Evolutionary conservation across 1,140 invertebrate species (phyloP), one percentile per base, ranked within the genome.

Genomic region (Zaprionus ornatus): DNA sequence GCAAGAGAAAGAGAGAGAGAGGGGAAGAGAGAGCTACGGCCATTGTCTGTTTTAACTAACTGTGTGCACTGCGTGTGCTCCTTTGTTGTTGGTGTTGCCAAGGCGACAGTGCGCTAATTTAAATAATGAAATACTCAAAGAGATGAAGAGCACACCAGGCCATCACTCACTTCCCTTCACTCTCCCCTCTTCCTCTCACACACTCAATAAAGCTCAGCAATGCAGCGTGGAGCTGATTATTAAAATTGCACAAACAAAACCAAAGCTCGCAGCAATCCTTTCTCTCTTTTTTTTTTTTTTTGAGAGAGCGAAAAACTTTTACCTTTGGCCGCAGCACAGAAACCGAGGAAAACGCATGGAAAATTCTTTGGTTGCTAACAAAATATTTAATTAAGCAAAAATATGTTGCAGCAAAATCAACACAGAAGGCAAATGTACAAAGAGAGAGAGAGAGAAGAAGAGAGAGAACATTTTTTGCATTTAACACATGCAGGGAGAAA

Each of bases 371-470:
- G 27, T 55, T 56, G 62, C 80, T 70, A 70, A 80, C 74, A 73
- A 79, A 81, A 84, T 88, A 88, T 88, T 88, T 88, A 88, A 90
- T 90, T 90, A 88, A 88, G 85, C 80, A 88, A 84, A 86, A 84
- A 84, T 84, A 80, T 79, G 78, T 63, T 84, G 71, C 71, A 62
- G 70, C 15, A 72, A 64, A 74, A 74, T 77, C 71, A 88, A 87
- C 86, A 79, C 68, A 76, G 13, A 35, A 13, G 25, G 60, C 61
- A 29, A 29, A 66, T 17, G 25, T 13, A 35, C 27, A 37, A 25
- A 54, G 29, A 15, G 37, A 15, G 15, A 4, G 1, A 37, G 13
- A 37, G 35, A 21, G 9, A 48, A 9, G 10, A 6, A 21, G 42
- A 48, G 10, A 21, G 19, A 48, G 17, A 48, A 6, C 19, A 45